Conservation (phyloP, 2,888 invertebrate species). For the Panzeria rudis region DNA sequence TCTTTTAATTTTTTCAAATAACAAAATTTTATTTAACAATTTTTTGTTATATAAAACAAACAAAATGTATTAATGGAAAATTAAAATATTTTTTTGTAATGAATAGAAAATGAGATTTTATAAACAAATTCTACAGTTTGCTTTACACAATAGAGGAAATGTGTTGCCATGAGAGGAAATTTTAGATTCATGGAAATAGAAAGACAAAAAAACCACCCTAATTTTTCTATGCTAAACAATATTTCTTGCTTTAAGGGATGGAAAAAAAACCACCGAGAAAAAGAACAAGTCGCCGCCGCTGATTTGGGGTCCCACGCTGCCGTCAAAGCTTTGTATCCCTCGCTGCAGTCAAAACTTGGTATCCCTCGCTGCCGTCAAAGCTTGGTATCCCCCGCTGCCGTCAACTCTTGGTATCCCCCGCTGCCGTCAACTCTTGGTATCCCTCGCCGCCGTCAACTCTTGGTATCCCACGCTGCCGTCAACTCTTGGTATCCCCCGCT, state of each 20-base stretch:
- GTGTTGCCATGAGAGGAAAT: neutral
- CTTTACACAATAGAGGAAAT: neutral
- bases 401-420: constrained; percentile 73
- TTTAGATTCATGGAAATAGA: neutral
- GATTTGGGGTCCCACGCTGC: constrained; percentile 66
- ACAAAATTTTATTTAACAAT: constrained; percentile 64
- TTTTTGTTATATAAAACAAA: constrained; percentile 31
- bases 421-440: constrained; percentile 74
- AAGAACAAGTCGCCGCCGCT: neutral
- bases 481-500: constrained; percentile 72
- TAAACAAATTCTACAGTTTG: constrained; percentile 53
- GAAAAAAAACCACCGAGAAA: constrained; percentile 49
- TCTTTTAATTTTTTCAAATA: constrained; percentile 48
- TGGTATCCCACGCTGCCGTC: constrained; percentile 78
- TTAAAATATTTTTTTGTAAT: constrained; percentile 5
- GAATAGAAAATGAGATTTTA: constrained; percentile 18
- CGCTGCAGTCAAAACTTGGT: constrained; percentile 71
- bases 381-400: constrained; percentile 70
- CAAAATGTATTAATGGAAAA: constrained; percentile 35
- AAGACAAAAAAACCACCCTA: constrained; percentile 65
- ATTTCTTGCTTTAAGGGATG: constrained; percentile 32
- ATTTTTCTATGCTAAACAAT: neutral
- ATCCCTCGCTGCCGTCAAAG: constrained; percentile 67
- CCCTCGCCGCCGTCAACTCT: constrained; percentile 75
- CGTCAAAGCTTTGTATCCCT: constrained; percentile 65